Percentiles rank a stretch among this genome's conserved stretches.
phyloP scores from a whole-genome alignment of 1,140 invertebrate species.

The Drosophila truncata region DNA sequence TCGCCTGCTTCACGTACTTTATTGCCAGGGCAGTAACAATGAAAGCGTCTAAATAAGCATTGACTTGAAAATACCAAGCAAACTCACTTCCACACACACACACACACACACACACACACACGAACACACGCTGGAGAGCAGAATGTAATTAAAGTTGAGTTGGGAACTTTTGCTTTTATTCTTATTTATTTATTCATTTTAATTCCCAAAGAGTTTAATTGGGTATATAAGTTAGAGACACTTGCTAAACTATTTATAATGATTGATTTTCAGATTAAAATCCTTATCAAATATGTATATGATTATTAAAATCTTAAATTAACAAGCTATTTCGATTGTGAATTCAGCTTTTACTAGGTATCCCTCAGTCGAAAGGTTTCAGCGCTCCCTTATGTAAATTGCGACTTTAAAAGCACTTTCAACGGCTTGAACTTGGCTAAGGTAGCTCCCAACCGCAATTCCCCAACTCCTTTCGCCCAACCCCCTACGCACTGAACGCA shows the following conservation, averaged over 20 bases:
- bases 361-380: constrained; percentile 1
- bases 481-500: constrained; percentile 73
- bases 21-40: constrained; percentile 69
- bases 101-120: constrained; percentile 1
- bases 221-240: constrained; percentile 25
- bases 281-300: neutral
- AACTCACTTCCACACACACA: constrained; percentile 1
- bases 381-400: constrained; percentile 33
- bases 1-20: constrained; percentile 58
- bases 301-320: neutral
- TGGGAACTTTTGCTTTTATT: constrained; percentile 80
- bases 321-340: too few species aligned
- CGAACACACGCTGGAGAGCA: constrained; percentile 44
- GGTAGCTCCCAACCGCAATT: constrained; percentile 38
- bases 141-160: constrained; percentile 82
- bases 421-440: constrained; percentile 78
- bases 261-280: neutral
- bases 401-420: constrained; percentile 81
- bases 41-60: constrained; percentile 77
- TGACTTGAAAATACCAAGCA: constrained; percentile 55
- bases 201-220: constrained; percentile 38
- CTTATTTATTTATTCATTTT: constrained; percentile 83
- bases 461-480: constrained; percentile 13
- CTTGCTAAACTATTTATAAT: neutral
- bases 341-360: constrained; percentile 1